A percentile compares a stretch with the other conserved stretches of the same genome.
Conservation (phyloP, 1,140 invertebrate species). For the Zaprionus gabonicus region DNA sequence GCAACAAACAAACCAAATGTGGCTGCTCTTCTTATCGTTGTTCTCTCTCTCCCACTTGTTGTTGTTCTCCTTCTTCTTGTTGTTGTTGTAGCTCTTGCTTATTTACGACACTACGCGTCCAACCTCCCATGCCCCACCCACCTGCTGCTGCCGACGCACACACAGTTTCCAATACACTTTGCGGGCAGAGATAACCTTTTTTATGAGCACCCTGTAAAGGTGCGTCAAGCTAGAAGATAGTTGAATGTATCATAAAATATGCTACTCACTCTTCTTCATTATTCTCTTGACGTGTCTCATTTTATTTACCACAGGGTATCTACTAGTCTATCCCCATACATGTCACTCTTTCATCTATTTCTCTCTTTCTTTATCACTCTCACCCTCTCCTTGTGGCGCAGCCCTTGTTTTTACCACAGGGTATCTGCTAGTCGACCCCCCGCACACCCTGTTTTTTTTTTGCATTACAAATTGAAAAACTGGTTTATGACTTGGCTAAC, state of each 20-base stretch:
- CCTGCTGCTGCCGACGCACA: not conserved
- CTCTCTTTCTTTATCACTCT: not conserved
- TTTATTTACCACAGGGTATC: no score
- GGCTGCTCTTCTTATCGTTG: not conserved
- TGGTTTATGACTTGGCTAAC: slow-evolving; percentile 78
- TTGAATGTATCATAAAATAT: no score
- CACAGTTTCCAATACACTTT: slow-evolving; percentile 73
- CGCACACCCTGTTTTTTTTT: slow-evolving; percentile 1
- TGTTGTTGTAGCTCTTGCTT: slow-evolving; percentile 43
- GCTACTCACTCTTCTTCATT: not conserved
- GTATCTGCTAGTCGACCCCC: not conserved
- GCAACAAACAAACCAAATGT: slow-evolving; percentile 32
- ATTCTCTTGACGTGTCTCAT: not conserved
- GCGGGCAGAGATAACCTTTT: slow-evolving; percentile 31
- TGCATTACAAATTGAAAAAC: slow-evolving; percentile 65
- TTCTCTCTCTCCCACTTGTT: not conserved
- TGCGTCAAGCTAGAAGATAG: not conserved
- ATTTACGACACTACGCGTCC: slow-evolving; percentile 55
- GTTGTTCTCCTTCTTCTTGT: slow-evolving; percentile 18
- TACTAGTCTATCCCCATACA: no score
- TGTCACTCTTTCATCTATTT: not conserved
- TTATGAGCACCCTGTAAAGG: slow-evolving; percentile 11
- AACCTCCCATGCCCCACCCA: not conserved
- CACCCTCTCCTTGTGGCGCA: not conserved
- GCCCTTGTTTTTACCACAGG: not conserved